Evolutionary conservation across 2,797 vertebrate genomes (phyloP).

Genomic region (Aphelocoma californica): DNA sequence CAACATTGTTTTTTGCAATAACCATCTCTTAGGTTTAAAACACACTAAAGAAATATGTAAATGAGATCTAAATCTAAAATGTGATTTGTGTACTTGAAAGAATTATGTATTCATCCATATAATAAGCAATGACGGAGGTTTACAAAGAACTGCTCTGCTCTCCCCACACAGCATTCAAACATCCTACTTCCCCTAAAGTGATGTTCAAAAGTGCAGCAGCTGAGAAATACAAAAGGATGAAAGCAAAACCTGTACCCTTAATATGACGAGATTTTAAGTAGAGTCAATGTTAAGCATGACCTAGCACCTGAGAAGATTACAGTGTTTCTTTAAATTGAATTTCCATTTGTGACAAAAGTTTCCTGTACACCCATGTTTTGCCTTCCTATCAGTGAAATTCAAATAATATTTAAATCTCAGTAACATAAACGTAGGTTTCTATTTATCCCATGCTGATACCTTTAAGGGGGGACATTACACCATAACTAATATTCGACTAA

Average conservation of each 20-base stretch:
- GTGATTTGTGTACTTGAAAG: slow-evolving; percentile 43
- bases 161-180: neutral
- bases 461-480: neutral
- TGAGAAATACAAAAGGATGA: neutral
- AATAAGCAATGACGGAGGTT: slow-evolving; percentile 41
- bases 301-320: neutral
- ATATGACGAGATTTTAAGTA: neutral
- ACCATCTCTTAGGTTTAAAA: neutral
- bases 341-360: neutral
- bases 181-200: neutral
- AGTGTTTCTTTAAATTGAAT: neutral
- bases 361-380: neutral
- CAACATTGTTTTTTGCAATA: neutral
- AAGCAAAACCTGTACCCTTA: neutral
- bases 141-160: neutral
- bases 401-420: neutral
- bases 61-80: slow-evolving; percentile 69
- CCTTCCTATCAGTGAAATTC: neutral
- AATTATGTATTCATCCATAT: slow-evolving; percentile 19
- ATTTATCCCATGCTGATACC: neutral
- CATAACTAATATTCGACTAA: neutral
- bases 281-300: neutral
- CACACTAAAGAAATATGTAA: slow-evolving; percentile 32
- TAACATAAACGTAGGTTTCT: neutral
- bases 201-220: neutral